Base-by-base conservation (phyloP, 2,888 invertebrate species). In the Mechanitis mazaeus region DNA sequence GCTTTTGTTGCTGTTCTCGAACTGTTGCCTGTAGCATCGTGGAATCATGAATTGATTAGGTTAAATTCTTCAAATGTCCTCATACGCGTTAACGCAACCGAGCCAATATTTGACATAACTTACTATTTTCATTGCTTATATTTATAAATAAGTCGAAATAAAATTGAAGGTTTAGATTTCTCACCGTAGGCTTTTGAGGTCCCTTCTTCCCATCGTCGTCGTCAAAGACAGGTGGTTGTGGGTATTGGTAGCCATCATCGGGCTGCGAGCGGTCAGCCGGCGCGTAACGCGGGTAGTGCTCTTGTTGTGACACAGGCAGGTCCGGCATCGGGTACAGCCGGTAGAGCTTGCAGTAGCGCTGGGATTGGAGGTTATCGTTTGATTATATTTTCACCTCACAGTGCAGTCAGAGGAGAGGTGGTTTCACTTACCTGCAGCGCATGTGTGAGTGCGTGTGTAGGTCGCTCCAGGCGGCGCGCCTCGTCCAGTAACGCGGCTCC, bases 401-500 rank as follows among this genome's bases (percentile, higher is more conserved):
- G n/a, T 33, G 12, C n/a, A 31, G 33, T 33, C 9, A 54, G 9
- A 3, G 54, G 33, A 54, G 9, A 42, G 3, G 3, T 2, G 12
- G 33, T 3, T 3, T 7, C 7, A 33, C 33, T 7, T 9, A 90
- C 91, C 59, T 85, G 75, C 7, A 92, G 75, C 7, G 90, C 88
- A 66, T 80, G 80, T 38, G 80, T 82, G 61, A 92, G 80, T 12
- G 92, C 84, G 62, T 75, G 71, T 5, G 79, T 81, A 0, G 89
- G 87, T 7, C 92, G 78, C 3, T 75, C 83, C 61, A 79, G 74
- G 0, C 68, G 72, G 56, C 76, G 73, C 3, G 92, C 91, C 70
- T 91, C 87, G 38, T 81, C 75, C 45, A 91, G 61, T 54, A 92
- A 82, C 66, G 78, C 78, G 47, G 77, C 77, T 2, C 91, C 92